A percentile compares a stretch with the other conserved stretches of the same genome.
These are phyloP conservation scores for Tetranychus piercei DNA, from an alignment of 2,888 invertebrate genomes.

Conservation along the genomic window DNA sequence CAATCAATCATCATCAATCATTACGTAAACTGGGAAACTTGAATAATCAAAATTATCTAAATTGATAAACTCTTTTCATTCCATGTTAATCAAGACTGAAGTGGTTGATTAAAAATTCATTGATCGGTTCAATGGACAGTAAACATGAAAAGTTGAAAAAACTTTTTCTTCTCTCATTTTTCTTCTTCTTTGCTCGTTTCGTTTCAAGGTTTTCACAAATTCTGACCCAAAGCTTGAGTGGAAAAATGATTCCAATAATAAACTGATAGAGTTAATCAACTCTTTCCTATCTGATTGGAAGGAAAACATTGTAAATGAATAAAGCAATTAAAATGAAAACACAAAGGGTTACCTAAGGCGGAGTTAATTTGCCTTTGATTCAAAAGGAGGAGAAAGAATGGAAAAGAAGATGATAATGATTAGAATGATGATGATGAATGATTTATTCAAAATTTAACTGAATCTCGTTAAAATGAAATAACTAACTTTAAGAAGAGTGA, in stretches of 20 bases:
- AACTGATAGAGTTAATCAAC: neutral
- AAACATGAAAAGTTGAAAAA: neutral
- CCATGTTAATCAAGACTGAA: too few species aligned
- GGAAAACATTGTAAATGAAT: neutral
- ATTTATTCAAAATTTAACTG: neutral
- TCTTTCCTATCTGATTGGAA: neutral
- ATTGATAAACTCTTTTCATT: too few species aligned
- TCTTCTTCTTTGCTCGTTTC: too few species aligned
- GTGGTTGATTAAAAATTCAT: too few species aligned
- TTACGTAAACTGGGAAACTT: neutral
- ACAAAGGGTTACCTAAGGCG: neutral
- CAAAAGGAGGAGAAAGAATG: neutral
- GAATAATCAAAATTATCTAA: too few species aligned
- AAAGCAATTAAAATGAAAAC: slow-evolving; percentile 1
- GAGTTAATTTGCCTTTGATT: neutral
- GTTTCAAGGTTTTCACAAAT: neutral
- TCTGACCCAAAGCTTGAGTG: neutral
- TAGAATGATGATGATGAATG: neutral
- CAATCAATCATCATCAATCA: neutral
- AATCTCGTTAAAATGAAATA: neutral
- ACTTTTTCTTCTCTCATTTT: neutral
- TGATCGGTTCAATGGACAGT: neutral
- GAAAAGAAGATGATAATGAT: neutral
- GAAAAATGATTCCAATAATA: neutral
- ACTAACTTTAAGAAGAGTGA: neutral